phyloP scores from a whole-genome alignment of 2,888 invertebrate species.

The Pristionchus mayeri region DNA sequence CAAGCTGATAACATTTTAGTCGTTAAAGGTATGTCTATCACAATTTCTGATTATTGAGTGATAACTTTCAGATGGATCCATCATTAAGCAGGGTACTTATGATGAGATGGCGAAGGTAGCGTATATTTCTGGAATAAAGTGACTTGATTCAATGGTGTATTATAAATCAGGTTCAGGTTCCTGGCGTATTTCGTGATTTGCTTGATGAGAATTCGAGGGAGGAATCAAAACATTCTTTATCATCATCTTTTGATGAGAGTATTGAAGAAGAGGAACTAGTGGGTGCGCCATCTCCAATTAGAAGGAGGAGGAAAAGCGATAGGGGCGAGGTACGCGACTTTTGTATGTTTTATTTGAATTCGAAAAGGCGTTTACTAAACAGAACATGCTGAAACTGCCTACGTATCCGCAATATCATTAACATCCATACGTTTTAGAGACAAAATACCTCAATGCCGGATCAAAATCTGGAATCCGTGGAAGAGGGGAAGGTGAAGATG shows the following conservation, averaged over 20 bases:
- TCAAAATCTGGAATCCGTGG: neutral
- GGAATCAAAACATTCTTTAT: too few relatives aligned
- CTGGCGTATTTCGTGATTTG: neutral
- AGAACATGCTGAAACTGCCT: too few relatives aligned
- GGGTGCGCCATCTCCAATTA: too few relatives aligned
- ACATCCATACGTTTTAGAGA: too few relatives aligned
- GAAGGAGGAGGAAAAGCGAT: too few relatives aligned
- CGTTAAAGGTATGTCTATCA: too few relatives aligned
- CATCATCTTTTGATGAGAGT: neutral
- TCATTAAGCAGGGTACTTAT: constrained; percentile 91
- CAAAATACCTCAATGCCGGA: neutral
- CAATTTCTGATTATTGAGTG: too few relatives aligned
- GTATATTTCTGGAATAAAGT: too few relatives aligned
- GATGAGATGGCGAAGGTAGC: constrained; percentile 82
- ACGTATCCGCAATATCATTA: too few relatives aligned
- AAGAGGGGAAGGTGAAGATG: neutral
- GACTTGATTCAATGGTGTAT: neutral
- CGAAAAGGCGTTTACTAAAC: too few relatives aligned
- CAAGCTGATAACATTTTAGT: constrained; percentile 92
- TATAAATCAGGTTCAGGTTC: neutral
- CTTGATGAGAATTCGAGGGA: neutral
- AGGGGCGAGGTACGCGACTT: too few relatives aligned
- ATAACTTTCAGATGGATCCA: constrained; percentile 86
- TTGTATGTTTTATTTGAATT: too few relatives aligned
- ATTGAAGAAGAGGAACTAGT: neutral